Percentiles rank a stretch among this genome's conserved stretches.
Conservation (phyloP, 2,797 vertebrate species). For the Enteromius unitaeniatus region DNA sequence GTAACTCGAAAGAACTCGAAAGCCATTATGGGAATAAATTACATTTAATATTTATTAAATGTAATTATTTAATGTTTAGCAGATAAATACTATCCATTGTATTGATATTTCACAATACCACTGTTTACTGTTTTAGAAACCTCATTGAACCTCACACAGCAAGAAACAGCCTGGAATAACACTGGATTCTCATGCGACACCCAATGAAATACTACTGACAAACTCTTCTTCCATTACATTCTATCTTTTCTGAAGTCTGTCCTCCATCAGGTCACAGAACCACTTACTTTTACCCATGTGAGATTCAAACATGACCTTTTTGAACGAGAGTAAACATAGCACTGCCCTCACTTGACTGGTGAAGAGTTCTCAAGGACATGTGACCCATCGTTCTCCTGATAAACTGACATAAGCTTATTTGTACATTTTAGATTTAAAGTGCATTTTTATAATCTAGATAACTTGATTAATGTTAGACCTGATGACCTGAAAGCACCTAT, state of each 20-base stretch:
- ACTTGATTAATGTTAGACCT: background rate
- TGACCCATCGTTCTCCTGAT: background rate
- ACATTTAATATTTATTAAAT: too few relatives aligned
- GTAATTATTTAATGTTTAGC: too few relatives aligned
- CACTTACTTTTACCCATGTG: conserved; percentile 2
- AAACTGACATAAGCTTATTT: background rate
- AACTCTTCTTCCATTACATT: conserved; percentile 15
- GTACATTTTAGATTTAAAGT: background rate
- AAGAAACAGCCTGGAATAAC: background rate
- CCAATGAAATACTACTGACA: background rate
- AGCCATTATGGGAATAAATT: background rate
- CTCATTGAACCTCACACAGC: too few relatives aligned
- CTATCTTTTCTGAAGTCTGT: background rate
- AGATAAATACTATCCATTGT: background rate
- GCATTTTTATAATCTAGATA: background rate
- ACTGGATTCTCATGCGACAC: background rate
- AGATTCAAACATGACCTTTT: conserved; percentile 21
- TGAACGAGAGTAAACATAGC: background rate
- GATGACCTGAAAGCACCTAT: background rate
- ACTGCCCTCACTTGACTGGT: background rate
- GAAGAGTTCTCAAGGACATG: background rate
- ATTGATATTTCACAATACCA: background rate
- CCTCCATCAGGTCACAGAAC: background rate
- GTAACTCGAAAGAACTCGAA: background rate
- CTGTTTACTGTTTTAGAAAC: background rate